phyloP scores from a whole-genome alignment of 2,113 vertebrate species.

The Aptenodytes patagonicus region DNA sequence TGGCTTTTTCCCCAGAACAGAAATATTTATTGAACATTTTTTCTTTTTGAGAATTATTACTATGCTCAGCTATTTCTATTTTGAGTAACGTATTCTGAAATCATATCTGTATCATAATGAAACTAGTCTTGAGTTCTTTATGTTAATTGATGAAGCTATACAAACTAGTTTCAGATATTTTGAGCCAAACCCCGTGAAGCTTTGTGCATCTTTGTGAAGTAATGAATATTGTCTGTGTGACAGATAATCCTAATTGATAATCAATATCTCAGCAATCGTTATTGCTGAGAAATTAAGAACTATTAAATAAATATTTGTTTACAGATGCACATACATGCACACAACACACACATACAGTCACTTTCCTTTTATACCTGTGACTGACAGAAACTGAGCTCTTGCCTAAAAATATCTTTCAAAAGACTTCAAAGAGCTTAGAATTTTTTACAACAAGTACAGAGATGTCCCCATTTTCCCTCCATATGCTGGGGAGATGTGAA shows the following conservation, averaged over 20 bases:
- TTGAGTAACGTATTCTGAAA: background rate
- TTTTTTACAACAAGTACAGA: background rate
- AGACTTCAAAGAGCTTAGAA: background rate
- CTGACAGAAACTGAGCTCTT: background rate
- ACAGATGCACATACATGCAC: background rate
- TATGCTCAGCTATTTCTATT: background rate
- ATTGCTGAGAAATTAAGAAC: background rate
- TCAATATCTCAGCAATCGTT: background rate
- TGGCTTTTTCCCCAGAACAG: background rate
- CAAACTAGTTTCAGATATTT: background rate
- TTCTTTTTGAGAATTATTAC: background rate
- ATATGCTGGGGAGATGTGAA: background rate
- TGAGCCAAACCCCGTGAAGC: background rate
- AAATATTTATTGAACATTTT: background rate
- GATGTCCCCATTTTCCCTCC: background rate
- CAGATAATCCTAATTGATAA: background rate
- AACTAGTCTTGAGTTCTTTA: background rate
- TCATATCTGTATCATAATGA: background rate
- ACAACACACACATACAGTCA: background rate
- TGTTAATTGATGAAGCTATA: background rate
- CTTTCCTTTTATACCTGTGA: slow-evolving; percentile 1
- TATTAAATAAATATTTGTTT: background rate
- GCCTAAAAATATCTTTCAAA: slow-evolving; percentile 11
- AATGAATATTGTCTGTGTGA: background rate
- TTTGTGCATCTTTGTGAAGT: background rate